Percentiles rank a stretch among this genome's conserved stretches.
Evolutionary conservation across 2,888 invertebrate genomes (phyloP).

Genomic region (Sinopyrophorus schimmeli): DNA sequence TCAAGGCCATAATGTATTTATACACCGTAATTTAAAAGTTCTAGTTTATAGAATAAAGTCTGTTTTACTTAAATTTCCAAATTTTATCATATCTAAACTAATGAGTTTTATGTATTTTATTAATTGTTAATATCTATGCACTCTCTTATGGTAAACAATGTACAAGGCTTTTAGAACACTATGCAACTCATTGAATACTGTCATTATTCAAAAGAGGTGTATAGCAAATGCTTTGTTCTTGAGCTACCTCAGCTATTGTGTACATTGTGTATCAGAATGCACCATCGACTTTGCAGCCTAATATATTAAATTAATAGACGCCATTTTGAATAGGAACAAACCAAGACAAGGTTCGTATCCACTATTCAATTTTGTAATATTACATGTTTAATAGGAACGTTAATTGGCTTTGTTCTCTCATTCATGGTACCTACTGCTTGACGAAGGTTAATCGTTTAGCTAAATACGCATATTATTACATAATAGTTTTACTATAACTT

Average conservation of each 20-base stretch:
- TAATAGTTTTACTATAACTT: conserved; percentile 4
- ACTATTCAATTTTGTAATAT: conserved; percentile 27
- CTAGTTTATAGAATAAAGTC: too few relatives aligned
- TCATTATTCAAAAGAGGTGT: conserved; percentile 12
- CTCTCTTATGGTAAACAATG: conserved; percentile 9
- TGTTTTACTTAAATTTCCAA: too few relatives aligned
- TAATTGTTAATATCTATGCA: too few relatives aligned
- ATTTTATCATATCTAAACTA: too few relatives aligned
- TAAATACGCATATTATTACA: conserved; percentile 17
- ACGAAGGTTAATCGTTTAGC: conserved; percentile 25
- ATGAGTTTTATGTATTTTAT: too few relatives aligned
- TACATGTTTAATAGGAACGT: conserved; percentile 28
- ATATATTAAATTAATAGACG: conserved; percentile 34
- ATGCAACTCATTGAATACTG: conserved; percentile 15
- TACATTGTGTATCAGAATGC: conserved; percentile 32
- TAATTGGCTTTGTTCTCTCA: conserved; percentile 29
- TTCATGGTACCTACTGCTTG: conserved; percentile 14
- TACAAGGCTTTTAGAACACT: conserved; percentile 8
- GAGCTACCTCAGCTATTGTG: conserved; percentile 34
- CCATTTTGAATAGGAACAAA: conserved; percentile 29
- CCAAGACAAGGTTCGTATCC: conserved; percentile 19
- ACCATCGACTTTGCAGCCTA: conserved; percentile 35
- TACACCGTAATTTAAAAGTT: too few relatives aligned
- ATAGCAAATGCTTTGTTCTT: conserved; percentile 34
- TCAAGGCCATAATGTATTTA: too few relatives aligned